phyloP scores from a whole-genome alignment of 2,113 vertebrate species.

The Acanthochromis polyacanthus region DNA sequence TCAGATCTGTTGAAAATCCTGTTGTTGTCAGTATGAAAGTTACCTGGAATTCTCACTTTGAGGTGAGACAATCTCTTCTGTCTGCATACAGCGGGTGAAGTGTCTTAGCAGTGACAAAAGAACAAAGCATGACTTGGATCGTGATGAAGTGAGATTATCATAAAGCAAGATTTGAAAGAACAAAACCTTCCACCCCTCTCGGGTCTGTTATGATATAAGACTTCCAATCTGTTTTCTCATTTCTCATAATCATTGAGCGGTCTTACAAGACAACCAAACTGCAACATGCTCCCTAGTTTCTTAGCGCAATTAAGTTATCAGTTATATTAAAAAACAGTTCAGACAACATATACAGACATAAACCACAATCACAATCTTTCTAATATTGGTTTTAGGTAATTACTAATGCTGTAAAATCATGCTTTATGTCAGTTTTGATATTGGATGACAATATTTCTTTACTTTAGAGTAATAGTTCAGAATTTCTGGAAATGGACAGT shows the following conservation, averaged over 20 bases:
- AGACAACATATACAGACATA: background rate
- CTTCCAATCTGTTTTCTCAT: constrained; percentile 35
- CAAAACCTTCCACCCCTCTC: background rate
- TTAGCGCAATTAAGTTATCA: background rate
- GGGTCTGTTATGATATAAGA: constrained; percentile 13
- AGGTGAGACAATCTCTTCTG: constrained; percentile 51
- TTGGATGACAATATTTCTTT: no score
- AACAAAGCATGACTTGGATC: constrained; percentile 32
- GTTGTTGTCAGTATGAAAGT: constrained; percentile 43
- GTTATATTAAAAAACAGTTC: constrained; percentile 23
- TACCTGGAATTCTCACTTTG: constrained; percentile 39
- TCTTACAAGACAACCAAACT: constrained; percentile 14
- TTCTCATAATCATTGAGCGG: constrained; percentile 15
- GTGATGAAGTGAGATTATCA: constrained; percentile 45
- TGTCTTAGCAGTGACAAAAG: constrained; percentile 19
- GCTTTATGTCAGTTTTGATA: background rate
- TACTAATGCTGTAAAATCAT: background rate
- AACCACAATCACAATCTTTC: no score
- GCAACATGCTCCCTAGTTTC: constrained; percentile 14
- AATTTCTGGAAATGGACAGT: no score
- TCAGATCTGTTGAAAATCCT: constrained; percentile 10
- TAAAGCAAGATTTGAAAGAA: constrained; percentile 34
- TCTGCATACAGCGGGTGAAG: constrained; percentile 16
- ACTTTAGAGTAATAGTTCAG: no score
- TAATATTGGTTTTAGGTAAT: background rate